Evolutionary conservation across 1,140 invertebrate genomes (phyloP).

Genomic region (Planococcus citri): DNA sequence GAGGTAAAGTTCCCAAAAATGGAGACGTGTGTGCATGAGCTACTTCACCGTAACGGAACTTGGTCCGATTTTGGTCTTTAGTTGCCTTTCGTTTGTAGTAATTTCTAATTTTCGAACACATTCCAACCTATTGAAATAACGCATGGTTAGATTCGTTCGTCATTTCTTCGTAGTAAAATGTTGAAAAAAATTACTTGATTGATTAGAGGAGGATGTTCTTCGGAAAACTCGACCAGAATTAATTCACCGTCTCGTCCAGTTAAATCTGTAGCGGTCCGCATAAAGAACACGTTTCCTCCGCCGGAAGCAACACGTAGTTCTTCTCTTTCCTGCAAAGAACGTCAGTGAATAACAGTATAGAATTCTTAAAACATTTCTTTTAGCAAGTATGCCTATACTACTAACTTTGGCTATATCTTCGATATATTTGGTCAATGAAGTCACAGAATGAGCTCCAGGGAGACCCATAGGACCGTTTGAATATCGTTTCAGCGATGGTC

Average conservation of each 20-base stretch:
- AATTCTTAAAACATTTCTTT: conserved; percentile 9
- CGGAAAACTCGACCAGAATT: conserved; percentile 88
- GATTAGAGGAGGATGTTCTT: conserved; percentile 93
- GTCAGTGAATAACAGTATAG: not conserved
- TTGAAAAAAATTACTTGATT: conserved; percentile 58
- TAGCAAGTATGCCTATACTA: conserved; percentile 21
- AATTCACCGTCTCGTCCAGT: conserved; percentile 90
- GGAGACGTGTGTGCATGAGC: conserved; percentile 94
- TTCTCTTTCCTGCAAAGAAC: conserved; percentile 53
- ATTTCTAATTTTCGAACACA: conserved; percentile 98
- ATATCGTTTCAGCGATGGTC: conserved; percentile 76
- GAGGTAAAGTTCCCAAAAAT: conserved; percentile 83
- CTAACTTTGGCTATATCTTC: conserved; percentile 74
- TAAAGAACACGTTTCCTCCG: conserved; percentile 97
- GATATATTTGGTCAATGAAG: conserved; percentile 79
- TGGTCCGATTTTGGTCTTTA: conserved; percentile 79
- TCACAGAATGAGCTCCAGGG: conserved; percentile 56
- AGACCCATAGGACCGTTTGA: conserved; percentile 65
- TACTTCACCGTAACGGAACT: conserved; percentile 84
- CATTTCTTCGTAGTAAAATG: not conserved
- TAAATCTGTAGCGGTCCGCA: conserved; percentile 91
- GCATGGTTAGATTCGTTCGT: not conserved
- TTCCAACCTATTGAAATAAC: conserved; percentile 61
- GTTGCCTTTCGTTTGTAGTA: conserved; percentile 92
- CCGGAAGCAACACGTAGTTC: conserved; percentile 83